A percentile compares a stretch with the other conserved stretches of the same genome.
phyloP scores from a whole-genome alignment of 2,888 invertebrate genomes.

The Volucella inanis region DNA sequence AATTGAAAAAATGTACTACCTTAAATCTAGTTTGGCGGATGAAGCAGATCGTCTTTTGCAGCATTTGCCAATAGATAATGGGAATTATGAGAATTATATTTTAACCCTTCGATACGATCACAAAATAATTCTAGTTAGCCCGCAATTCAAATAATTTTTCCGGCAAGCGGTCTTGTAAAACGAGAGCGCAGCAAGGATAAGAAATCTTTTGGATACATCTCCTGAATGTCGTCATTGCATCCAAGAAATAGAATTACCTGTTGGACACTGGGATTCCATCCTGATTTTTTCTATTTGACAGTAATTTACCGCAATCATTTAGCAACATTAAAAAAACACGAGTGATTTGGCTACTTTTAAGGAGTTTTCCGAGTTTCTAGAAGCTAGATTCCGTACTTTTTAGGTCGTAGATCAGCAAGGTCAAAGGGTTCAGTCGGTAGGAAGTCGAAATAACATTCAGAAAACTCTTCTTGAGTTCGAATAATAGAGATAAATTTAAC shows the following conservation, averaged over 20 bases:
- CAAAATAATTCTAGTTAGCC: constrained; percentile 25
- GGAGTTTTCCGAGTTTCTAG: constrained; percentile 8
- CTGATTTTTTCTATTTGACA: too few relatives aligned
- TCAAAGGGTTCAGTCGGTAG: too few relatives aligned
- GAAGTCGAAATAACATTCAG: not conserved
- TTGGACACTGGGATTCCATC: too few relatives aligned
- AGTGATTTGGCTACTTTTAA: constrained; percentile 18
- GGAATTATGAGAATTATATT: constrained; percentile 14
- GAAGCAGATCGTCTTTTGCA: too few relatives aligned
- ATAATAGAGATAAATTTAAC: too few relatives aligned
- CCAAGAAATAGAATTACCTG: constrained; percentile 22
- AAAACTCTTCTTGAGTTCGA: too few relatives aligned
- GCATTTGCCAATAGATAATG: not conserved
- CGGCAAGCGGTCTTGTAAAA: constrained; percentile 5
- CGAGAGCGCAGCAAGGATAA: constrained; percentile 15
- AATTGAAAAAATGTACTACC: too few relatives aligned
- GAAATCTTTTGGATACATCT: constrained; percentile 8
- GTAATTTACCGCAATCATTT: too few relatives aligned
- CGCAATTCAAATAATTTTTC: constrained; percentile 19
- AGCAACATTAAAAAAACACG: constrained; percentile 7
- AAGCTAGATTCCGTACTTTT: not conserved
- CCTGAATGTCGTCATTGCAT: constrained; percentile 27
- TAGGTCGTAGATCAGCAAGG: too few relatives aligned
- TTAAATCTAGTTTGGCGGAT: too few relatives aligned
- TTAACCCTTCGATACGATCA: constrained; percentile 27